Conservation (phyloP, 2,113 vertebrate genomes). For the Gopherus flavomarginatus region DNA sequence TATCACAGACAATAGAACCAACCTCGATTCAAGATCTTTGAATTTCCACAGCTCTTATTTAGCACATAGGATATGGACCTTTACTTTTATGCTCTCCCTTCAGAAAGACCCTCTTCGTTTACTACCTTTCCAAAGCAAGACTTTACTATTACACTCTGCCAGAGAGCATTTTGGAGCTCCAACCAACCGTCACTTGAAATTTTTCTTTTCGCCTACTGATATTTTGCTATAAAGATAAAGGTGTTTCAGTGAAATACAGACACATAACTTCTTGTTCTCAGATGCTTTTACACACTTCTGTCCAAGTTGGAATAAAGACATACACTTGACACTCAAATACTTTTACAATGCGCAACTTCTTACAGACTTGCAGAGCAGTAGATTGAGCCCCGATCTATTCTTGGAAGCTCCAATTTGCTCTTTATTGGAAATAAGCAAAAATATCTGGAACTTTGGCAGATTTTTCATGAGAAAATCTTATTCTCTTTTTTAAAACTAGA, state of each 20-base stretch:
- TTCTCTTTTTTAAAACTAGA: not conserved
- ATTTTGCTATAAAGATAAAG: not conserved
- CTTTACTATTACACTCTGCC: not conserved
- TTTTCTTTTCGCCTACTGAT: not conserved
- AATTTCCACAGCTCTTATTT: not conserved
- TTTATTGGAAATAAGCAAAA: rapidly evolving
- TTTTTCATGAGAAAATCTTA: not conserved
- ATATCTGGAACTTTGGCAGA: not conserved
- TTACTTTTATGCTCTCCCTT: not conserved
- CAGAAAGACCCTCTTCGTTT: not conserved
- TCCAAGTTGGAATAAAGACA: not conserved
- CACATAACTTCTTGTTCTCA: not conserved
- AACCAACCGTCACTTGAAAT: not conserved
- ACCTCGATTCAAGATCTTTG: not conserved
- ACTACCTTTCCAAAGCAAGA: not conserved
- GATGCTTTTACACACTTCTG: not conserved
- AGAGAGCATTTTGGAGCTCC: not conserved
- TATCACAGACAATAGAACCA: not conserved
- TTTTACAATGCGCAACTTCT: not conserved
- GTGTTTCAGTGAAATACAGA: rapidly evolving
- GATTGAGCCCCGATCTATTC: not conserved
- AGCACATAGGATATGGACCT: not conserved
- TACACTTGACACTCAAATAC: not conserved
- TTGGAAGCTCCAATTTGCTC: not conserved
- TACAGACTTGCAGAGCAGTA: not conserved